These are phyloP conservation scores for Camelus dromedarius DNA, from an alignment of 2,113 vertebrate genomes.

Conservation along the genomic window DNA sequence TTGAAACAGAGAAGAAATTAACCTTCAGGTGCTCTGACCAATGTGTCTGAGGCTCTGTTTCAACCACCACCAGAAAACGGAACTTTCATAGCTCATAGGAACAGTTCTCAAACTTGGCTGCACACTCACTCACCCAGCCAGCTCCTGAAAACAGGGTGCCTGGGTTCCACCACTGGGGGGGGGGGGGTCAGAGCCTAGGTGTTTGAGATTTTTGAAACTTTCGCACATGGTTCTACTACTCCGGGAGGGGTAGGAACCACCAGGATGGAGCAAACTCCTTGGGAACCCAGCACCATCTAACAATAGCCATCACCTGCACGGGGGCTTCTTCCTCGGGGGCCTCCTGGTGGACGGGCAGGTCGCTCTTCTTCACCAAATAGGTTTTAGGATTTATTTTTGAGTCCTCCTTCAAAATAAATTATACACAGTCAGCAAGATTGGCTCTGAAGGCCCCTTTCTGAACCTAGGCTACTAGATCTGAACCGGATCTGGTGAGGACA, in stretches of 20 bases:
- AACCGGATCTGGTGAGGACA: background rate
- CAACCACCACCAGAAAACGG: background rate
- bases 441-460: background rate
- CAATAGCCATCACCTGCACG: constrained; percentile 78
- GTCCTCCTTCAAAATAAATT: constrained; percentile 79
- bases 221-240: fast-evolving
- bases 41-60: background rate
- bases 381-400: constrained; percentile 83
- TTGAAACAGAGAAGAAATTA: background rate
- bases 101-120: background rate
- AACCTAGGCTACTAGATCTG: background rate
- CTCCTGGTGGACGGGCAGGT: constrained; percentile 17
- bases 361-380: constrained; percentile 87
- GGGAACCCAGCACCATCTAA: background rate
- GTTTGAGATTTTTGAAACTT: background rate
- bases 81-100: fast-evolving
- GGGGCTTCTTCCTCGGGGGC: constrained; percentile 67
- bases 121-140: background rate
- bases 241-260: background rate
- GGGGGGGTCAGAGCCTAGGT: too few relatives aligned
- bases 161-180: background rate
- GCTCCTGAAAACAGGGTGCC: background rate
- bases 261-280: fast-evolving
- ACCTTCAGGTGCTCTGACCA: background rate
- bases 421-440: background rate